These are phyloP conservation scores for Scylla paramamosain DNA, from an alignment of 1,140 invertebrate species.

Conservation along the genomic window DNA sequence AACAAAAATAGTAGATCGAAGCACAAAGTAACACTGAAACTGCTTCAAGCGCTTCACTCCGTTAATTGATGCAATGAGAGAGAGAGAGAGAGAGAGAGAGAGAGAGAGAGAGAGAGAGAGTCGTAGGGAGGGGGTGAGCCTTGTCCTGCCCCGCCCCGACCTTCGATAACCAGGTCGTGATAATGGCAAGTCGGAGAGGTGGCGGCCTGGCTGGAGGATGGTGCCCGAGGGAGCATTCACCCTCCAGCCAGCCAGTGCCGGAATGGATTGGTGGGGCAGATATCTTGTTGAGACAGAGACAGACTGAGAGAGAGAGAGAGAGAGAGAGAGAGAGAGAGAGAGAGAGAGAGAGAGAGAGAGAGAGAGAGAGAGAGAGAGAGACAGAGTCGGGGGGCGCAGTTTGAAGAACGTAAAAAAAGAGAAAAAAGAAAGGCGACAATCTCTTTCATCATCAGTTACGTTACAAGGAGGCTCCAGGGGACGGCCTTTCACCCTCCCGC, in stretches of 20 bases:
- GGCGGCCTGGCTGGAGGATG: neutral
- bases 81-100: neutral
- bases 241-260: neutral
- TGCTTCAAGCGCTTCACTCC: too few species aligned
- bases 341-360: constrained; percentile 31
- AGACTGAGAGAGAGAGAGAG: neutral
- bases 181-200: neutral
- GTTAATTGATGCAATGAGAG: neutral
- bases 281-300: neutral
- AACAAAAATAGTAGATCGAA: neutral
- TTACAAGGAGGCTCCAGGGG: too few species aligned
- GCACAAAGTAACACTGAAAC: too few species aligned
- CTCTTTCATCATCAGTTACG: neutral
- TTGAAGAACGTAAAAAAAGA: too few species aligned
- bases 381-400: neutral
- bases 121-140: neutral
- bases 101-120: neutral
- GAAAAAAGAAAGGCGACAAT: neutral
- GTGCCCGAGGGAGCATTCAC: neutral
- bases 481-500: neutral
- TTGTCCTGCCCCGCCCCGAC: neutral
- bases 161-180: neutral
- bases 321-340: constrained; percentile 32
- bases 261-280: constrained; percentile 1
- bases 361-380: neutral